phyloP scores from a whole-genome alignment of 64 coral and sea anemone genomes.

The Montipora sp. region DNA sequence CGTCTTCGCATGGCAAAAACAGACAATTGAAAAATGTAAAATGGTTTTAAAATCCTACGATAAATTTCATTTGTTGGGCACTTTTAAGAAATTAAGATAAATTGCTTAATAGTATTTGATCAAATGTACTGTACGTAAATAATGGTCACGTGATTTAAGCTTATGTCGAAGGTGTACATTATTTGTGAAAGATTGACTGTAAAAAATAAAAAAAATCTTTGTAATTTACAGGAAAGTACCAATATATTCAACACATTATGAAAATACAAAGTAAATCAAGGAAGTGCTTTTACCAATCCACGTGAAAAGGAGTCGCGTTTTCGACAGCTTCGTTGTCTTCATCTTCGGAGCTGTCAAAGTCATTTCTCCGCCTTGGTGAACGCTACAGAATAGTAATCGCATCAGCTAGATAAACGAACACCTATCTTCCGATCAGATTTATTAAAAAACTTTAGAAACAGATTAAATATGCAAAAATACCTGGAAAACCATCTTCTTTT shows the following conservation, averaged over 20 bases:
- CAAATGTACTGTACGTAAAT: no score
- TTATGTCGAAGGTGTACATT: no score
- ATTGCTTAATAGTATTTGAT: no score
- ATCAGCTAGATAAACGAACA: neutral
- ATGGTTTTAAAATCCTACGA: no score
- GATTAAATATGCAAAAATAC: neutral
- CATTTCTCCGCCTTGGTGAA: slow-evolving; percentile 34
- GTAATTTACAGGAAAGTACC: no score
- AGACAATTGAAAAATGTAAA: no score
- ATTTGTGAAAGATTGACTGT: no score
- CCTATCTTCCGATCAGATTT: neutral
- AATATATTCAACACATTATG: neutral
- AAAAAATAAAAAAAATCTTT: no score
- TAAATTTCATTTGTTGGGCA: no score
- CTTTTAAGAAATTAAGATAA: no score
- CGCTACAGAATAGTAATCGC: slow-evolving; percentile 18
- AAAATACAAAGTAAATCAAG: neutral
- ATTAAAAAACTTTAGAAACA: neutral
- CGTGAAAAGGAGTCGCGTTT: slow-evolving; percentile 63
- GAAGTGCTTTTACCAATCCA: slow-evolving; percentile 61
- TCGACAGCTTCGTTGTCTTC: slow-evolving; percentile 57
- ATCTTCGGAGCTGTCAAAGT: slow-evolving; percentile 83
- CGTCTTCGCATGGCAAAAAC: no score
- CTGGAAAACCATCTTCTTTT: slow-evolving; percentile 15
- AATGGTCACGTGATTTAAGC: no score